phyloP scores from a whole-genome alignment of 2,888 invertebrate species.

The Lathronympha strigana region DNA sequence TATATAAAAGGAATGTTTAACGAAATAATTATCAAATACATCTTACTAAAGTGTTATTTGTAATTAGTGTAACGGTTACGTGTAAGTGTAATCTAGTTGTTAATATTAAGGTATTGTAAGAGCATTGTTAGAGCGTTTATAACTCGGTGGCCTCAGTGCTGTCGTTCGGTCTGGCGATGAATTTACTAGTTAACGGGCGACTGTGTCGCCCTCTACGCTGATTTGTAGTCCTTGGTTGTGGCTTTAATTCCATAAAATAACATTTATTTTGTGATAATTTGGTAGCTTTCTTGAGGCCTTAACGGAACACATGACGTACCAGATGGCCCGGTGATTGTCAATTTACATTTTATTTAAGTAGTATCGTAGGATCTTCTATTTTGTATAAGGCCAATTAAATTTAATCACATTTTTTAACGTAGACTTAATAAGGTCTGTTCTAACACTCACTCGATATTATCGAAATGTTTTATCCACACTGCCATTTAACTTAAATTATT shows the following conservation, averaged over 20 bases:
- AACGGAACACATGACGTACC: slow-evolving; percentile 31
- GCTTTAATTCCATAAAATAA: slow-evolving; percentile 60
- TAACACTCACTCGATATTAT: slow-evolving; percentile 31
- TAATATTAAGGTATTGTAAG: slow-evolving; percentile 47
- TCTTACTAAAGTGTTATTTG: slow-evolving; percentile 51
- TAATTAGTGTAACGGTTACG: slow-evolving; percentile 48
- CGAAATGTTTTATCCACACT: slow-evolving; percentile 48
- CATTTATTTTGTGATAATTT: slow-evolving; percentile 39
- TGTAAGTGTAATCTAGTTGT: slow-evolving; percentile 51
- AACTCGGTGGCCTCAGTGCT: slow-evolving; percentile 43
- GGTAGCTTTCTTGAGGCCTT: slow-evolving; percentile 39
- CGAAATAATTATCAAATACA: slow-evolving; percentile 51
- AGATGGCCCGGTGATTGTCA: slow-evolving; percentile 30
- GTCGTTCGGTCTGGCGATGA: slow-evolving; percentile 45
- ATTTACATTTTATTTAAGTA: slow-evolving; percentile 38
- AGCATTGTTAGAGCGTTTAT: slow-evolving; percentile 46
- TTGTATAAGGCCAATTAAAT: slow-evolving; percentile 40
- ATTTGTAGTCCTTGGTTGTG: slow-evolving; percentile 57
- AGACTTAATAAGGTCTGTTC: slow-evolving; percentile 32
- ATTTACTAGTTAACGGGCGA: slow-evolving; percentile 45
- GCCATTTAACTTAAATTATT: slow-evolving; percentile 56
- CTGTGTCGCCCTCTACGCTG: slow-evolving; percentile 46
- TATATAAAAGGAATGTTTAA: slow-evolving; percentile 59
- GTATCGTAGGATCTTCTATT: slow-evolving; percentile 38
- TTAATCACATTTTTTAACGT: slow-evolving; percentile 37